These are phyloP conservation scores for Coptodon rendalli DNA, from an alignment of 2,113 vertebrate genomes.

Conservation along the genomic window DNA sequence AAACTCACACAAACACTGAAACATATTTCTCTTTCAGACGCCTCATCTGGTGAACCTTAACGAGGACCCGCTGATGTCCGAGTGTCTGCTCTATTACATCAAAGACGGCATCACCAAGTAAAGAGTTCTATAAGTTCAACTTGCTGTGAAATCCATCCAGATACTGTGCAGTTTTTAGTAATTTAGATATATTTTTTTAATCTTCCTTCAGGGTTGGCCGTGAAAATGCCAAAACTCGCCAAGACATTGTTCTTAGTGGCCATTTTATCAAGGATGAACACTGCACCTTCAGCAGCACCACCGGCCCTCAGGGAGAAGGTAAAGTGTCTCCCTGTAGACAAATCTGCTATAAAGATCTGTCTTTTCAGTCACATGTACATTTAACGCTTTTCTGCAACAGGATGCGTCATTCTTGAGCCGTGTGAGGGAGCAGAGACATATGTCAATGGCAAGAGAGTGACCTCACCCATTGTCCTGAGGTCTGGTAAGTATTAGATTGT, in stretches of 20 bases:
- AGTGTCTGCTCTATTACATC: conserved; percentile 98
- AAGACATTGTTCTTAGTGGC: conserved; percentile 94
- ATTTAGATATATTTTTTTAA: not conserved
- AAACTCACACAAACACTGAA: not conserved
- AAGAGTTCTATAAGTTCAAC: not conserved
- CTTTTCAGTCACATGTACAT: not conserved
- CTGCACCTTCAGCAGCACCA: conserved; percentile 90
- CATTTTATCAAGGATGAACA: conserved; percentile 97
- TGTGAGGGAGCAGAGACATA: conserved; percentile 93
- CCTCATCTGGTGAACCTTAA: conserved; percentile 96
- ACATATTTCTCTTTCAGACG: conserved; percentile 69
- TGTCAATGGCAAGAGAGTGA: conserved; percentile 93
- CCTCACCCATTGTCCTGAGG: conserved; percentile 81
- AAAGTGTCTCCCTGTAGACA: not conserved
- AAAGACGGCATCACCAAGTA: conserved; percentile 95
- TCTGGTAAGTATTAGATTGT: conserved; percentile 74
- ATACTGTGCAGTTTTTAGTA: not conserved
- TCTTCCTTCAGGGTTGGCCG: conserved; percentile 82
- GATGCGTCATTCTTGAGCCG: conserved; percentile 84
- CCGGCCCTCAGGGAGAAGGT: conserved; percentile 81
- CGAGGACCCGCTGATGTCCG: conserved; percentile 94
- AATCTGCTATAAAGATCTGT: not conserved
- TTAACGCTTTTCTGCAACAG: conserved; percentile 15
- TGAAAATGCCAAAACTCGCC: conserved; percentile 87
- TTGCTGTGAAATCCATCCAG: not conserved